These are phyloP conservation scores for Sinopyrophorus schimmeli DNA, from an alignment of 2,888 invertebrate species.

Conservation along the genomic window DNA sequence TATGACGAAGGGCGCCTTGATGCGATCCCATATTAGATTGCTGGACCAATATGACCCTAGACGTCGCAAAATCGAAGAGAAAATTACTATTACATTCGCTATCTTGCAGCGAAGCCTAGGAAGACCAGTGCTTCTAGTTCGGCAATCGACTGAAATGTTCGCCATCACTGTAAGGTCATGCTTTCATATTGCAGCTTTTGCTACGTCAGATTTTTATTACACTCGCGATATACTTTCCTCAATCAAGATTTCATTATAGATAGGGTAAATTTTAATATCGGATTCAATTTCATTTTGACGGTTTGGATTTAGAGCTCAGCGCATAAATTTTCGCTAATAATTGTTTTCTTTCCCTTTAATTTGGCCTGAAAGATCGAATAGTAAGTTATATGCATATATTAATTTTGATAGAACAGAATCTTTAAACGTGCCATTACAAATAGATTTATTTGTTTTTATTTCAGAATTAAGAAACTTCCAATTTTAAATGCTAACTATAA, in stretches of 20 bases:
- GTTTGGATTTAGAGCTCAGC: slow-evolving; percentile 43
- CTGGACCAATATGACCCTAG: slow-evolving; percentile 38
- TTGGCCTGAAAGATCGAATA: slow-evolving; percentile 23
- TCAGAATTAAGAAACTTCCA: no score
- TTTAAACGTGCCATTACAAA: neutral
- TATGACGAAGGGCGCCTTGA: slow-evolving; percentile 34
- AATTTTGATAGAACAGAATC: slow-evolving; percentile 3
- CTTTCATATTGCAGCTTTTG: slow-evolving; percentile 42
- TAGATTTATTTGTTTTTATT: no score
- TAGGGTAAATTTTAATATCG: slow-evolving; percentile 55
- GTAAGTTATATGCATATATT: slow-evolving; percentile 12
- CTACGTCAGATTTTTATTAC: slow-evolving; percentile 54
- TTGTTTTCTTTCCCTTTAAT: slow-evolving; percentile 41
- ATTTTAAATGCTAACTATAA: no score
- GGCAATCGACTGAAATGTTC: slow-evolving; percentile 25
- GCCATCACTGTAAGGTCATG: slow-evolving; percentile 30
- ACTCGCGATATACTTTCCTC: slow-evolving; percentile 52
- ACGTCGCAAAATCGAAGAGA: slow-evolving; percentile 28
- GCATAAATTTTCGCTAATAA: slow-evolving; percentile 45
- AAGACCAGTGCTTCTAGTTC: slow-evolving; percentile 16
- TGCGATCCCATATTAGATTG: slow-evolving; percentile 38
- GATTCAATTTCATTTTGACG: slow-evolving; percentile 53
- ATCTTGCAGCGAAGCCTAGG: slow-evolving; percentile 16
- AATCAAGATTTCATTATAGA: slow-evolving; percentile 58
- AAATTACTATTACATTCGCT: slow-evolving; percentile 27